Evolutionary conservation across 1,140 invertebrate species (phyloP).

Genomic region (Drosophila oshimai): DNA sequence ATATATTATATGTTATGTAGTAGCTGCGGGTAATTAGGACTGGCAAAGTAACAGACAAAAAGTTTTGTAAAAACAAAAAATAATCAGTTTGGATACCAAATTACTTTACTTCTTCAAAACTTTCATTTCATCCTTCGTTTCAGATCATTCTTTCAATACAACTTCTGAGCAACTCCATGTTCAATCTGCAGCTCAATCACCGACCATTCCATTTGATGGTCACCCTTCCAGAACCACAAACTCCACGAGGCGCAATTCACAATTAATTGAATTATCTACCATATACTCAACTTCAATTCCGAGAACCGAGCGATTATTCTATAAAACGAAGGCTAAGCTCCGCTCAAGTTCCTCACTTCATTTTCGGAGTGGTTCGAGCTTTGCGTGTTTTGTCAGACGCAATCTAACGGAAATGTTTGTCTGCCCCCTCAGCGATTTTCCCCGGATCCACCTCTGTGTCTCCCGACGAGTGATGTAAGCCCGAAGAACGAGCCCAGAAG

Average conservation of each 20-base stretch:
- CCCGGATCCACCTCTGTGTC: not conserved
- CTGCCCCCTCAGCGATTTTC: conserved; percentile 9
- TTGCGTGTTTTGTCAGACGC: conserved; percentile 45
- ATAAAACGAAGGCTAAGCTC: conserved; percentile 41
- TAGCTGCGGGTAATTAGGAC: not conserved
- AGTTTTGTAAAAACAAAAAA: too few relatives aligned
- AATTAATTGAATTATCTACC: conserved; percentile 39
- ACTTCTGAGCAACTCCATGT: not conserved
- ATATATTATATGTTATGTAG: too few relatives aligned
- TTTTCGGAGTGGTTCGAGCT: conserved; percentile 32
- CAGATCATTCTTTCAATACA: not conserved
- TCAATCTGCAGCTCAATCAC: conserved; percentile 13
- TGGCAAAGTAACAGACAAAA: not conserved
- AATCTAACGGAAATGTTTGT: conserved; percentile 53
- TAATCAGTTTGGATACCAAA: too few relatives aligned
- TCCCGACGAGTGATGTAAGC: conserved; percentile 14
- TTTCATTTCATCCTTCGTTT: not conserved
- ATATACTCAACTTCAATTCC: conserved; percentile 24
- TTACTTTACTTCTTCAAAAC: too few relatives aligned
- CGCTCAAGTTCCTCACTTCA: conserved; percentile 28
- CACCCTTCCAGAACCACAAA: conserved; percentile 18
- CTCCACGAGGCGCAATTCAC: conserved; percentile 13
- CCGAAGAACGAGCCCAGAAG: conserved; percentile 18
- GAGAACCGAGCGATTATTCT: conserved; percentile 29
- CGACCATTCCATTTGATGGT: not conserved